Conservation (phyloP, 2,113 vertebrate genomes). For the Ahaetulla prasina region DNA sequence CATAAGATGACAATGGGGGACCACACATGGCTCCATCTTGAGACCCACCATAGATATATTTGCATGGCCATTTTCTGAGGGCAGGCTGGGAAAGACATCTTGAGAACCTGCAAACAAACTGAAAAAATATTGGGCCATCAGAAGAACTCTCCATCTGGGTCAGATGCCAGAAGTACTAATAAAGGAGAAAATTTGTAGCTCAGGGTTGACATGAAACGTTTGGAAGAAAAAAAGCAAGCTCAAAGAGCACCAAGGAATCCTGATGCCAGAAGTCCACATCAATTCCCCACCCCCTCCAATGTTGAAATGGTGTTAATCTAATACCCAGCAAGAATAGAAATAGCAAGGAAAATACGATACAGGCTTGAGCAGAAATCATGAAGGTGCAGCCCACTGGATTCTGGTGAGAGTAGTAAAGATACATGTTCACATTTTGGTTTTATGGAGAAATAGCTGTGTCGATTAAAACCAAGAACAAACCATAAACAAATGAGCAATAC, state of each 20-base stretch:
- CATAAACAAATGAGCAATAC: not conserved
- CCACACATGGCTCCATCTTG: slow-evolving; percentile 63
- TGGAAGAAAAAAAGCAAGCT: not conserved
- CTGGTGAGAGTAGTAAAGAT: not conserved
- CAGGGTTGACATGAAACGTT: not conserved
- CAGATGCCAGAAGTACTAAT: not conserved
- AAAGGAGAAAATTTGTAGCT: not conserved
- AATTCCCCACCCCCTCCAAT: not conserved
- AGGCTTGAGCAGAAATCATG: not conserved
- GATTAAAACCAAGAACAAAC: not conserved
- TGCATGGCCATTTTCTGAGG: slow-evolving; percentile 63
- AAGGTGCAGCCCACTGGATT: not conserved
- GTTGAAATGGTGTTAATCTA: not conserved
- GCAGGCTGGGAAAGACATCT: slow-evolving; percentile 59
- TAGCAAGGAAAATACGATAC: not conserved
- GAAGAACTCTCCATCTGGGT: not conserved
- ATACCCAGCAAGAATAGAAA: not conserved
- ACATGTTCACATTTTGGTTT: not conserved
- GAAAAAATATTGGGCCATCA: not conserved
- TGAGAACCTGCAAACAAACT: slow-evolving; percentile 68
- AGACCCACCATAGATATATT: slow-evolving; percentile 43
- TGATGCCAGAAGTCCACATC: no score
- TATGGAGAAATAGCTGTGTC: not conserved
- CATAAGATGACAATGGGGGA: slow-evolving; percentile 68
- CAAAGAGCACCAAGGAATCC: not conserved